A percentile compares a stretch with the other conserved stretches of the same genome.
phyloP scores from a whole-genome alignment of 2,888 invertebrate species.

The Drosophila longiperda region DNA sequence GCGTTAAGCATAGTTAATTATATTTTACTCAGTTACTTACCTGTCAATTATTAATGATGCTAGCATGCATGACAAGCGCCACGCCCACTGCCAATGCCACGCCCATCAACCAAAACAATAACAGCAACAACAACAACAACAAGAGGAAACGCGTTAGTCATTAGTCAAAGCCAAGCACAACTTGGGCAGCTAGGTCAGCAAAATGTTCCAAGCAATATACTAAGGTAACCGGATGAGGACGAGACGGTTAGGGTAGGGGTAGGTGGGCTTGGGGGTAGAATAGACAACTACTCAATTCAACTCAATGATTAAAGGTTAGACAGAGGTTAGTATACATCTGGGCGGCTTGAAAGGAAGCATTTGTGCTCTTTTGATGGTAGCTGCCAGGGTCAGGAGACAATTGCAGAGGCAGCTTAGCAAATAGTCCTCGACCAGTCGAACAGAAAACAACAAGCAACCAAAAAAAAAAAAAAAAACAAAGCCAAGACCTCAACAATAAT shows the following conservation, averaged over 20 bases:
- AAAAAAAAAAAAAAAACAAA: neutral
- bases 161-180: constrained; percentile 62
- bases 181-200: constrained; percentile 40
- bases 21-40: constrained; percentile 60
- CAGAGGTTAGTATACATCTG: constrained; percentile 15
- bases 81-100: constrained; percentile 4
- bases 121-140: constrained; percentile 5
- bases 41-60: constrained; percentile 69
- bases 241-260: neutral
- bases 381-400: constrained; percentile 37
- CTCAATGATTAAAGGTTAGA: constrained; percentile 20
- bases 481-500: constrained; percentile 38
- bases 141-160: constrained; percentile 39
- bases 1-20: constrained; percentile 55
- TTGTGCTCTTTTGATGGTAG: constrained; percentile 29
- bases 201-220: constrained; percentile 24
- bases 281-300: neutral
- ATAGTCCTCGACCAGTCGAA: constrained; percentile 20
- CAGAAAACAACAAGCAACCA: neutral
- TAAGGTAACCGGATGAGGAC: neutral
- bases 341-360: constrained; percentile 2
- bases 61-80: constrained; percentile 41
- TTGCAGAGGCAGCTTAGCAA: constrained; percentile 42
- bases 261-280: too few species aligned
- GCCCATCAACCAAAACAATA: constrained; percentile 7